These are phyloP conservation scores for Zapornia atra DNA, from an alignment of 2,113 vertebrate genomes.

Conservation along the genomic window DNA sequence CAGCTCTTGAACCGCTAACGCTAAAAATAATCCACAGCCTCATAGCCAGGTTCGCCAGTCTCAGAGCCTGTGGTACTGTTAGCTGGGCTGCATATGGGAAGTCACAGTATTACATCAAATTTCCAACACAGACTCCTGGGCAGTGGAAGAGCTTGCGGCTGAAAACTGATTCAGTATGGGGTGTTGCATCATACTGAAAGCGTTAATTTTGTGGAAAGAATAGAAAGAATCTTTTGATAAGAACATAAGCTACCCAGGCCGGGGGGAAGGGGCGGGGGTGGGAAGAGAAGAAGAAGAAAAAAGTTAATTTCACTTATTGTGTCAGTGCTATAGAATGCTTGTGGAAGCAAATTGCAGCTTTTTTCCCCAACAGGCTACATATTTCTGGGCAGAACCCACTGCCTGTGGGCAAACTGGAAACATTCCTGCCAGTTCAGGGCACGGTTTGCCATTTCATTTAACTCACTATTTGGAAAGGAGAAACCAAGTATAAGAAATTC, in stretches of 20 bases:
- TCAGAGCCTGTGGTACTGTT: neutral
- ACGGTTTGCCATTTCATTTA: conserved; percentile 17
- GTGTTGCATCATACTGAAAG: neutral
- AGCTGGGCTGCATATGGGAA: neutral
- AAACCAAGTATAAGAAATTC: neutral
- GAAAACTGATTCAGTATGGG: neutral
- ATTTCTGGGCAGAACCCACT: neutral
- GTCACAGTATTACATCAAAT: neutral
- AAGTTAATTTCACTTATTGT: neutral
- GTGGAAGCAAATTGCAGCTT: neutral
- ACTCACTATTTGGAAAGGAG: conserved; percentile 1
- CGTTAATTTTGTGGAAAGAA: neutral
- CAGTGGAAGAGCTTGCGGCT: neutral
- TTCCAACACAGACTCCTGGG: neutral
- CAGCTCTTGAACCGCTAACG: neutral
- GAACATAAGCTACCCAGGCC: neutral
- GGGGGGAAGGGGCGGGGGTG: no score
- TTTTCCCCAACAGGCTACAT: neutral
- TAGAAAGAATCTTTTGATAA: neutral
- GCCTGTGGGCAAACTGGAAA: conserved; percentile 19
- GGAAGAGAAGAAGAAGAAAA: neutral
- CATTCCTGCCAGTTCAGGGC: neutral
- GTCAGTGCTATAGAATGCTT: neutral
- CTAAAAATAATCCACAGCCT: neutral
- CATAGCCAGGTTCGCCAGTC: neutral